Conservation (phyloP, 2,888 invertebrate species). For the Eupithecia centaureata region DNA sequence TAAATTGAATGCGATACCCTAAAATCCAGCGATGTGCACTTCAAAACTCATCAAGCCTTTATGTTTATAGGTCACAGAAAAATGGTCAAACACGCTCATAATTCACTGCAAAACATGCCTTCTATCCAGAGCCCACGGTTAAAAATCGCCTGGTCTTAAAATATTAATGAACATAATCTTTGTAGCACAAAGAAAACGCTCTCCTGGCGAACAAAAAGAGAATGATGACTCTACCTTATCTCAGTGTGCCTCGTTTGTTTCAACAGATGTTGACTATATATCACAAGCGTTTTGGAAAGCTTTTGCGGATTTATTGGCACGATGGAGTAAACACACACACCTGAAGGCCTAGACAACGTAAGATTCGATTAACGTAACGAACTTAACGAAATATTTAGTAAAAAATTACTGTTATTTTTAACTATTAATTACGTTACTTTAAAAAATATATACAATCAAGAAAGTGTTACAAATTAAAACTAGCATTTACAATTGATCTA, state of each 20-base stretch:
- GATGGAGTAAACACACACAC: constrained; percentile 15
- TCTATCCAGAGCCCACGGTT: neutral
- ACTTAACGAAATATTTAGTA: no score
- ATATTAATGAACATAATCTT: constrained; percentile 40
- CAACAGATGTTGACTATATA: constrained; percentile 67
- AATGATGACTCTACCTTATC: constrained; percentile 67
- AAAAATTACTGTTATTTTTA: no score
- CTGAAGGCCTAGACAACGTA: no score
- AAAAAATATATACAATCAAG: no score
- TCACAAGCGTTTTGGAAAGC: constrained; percentile 44
- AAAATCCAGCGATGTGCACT: neutral
- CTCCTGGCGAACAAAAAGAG: constrained; percentile 54
- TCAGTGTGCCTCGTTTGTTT: constrained; percentile 65
- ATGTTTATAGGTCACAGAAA: constrained; percentile 1
- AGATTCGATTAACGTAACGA: no score
- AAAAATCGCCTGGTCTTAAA: constrained; percentile 31
- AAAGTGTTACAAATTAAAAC: no score
- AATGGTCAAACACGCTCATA: neutral
- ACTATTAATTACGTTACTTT: no score
- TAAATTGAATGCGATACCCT: neutral
- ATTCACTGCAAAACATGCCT: constrained; percentile 4
- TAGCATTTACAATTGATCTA: no score
- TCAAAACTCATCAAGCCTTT: neutral
- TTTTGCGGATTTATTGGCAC: constrained; percentile 33
- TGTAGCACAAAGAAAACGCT: constrained; percentile 35